Base-by-base conservation (phyloP, 2,888 invertebrate genomes). In the Trileptium ribeirensis region DNA sequence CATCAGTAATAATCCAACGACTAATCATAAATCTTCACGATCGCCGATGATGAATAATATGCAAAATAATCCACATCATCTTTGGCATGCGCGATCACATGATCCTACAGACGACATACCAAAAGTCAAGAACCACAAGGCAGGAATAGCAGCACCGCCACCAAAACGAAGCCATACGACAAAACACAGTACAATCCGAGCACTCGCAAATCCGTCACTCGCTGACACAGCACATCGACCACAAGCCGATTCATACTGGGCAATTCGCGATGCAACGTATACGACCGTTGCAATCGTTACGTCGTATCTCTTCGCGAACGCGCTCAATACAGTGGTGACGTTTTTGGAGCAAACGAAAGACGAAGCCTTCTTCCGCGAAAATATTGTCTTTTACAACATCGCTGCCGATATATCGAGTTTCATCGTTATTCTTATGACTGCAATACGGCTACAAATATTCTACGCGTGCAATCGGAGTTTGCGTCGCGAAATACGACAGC, bases 331-430 rank as follows among this genome's bases (percentile, higher is more conserved):
- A 39, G 77, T 75, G n/a, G 77, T 75, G 3, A 75, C 36, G 77
- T 75, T 75, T 75, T 38, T 75, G 36, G 77, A 75, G 39, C 77
- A 75, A 75, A 75, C 77, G n/a, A 75, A 75, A 75, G 77, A 75
- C 77, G 39, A 38, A 24, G 31, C 77, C 2, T 75, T 75, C n/a
- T 75, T 75, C 36, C 77, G 36, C 29, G 38, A 38, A 75, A 29
- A 75, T 38, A n/a, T 36, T 37, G 39, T 33, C 3, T 75, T 75
- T 39, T 34, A 34, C 77, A 75, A 36, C n/a, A 34, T 75, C n/a
- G 77, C 77, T 8, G 34, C 77, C n/a, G 77, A 75, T 38, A 75
- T 75, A 36, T 38, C 38, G n/a, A 75, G 77, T 36, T 75, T 75
- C n/a, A 36, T 75, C 29, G 77, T 75, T 34, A 75, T 75, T 37